phyloP scores from a whole-genome alignment of 2,888 invertebrate species.

The Perizoma flavofasciatum region DNA sequence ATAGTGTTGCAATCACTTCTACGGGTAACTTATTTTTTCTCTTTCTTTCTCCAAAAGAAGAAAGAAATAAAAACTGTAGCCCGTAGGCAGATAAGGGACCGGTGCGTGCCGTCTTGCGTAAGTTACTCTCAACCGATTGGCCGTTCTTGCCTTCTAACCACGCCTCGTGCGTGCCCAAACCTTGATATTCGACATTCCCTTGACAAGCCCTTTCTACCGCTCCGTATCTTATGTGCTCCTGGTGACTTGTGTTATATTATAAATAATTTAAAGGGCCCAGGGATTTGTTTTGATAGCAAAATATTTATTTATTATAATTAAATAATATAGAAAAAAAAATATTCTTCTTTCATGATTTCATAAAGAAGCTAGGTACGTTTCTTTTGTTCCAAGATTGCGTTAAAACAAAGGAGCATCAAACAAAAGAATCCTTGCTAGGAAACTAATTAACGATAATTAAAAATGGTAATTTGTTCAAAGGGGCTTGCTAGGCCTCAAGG shows the following conservation, averaged over 20 bases:
- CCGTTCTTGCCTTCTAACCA: conserved; percentile 54
- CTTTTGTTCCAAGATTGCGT: conserved; percentile 12
- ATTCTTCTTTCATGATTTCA: too few relatives aligned
- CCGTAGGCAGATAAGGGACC: conserved; percentile 47
- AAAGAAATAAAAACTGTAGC: conserved; percentile 37
- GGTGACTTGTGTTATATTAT: conserved; percentile 83
- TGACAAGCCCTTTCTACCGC: conserved; percentile 72
- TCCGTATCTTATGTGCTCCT: conserved; percentile 67
- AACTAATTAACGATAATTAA: conserved; percentile 63
- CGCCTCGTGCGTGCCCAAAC: conserved; percentile 80
- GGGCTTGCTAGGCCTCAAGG: conserved; percentile 49
- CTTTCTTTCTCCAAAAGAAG: conserved; percentile 36
- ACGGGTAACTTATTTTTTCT: conserved; percentile 32
- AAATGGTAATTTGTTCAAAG: conserved; percentile 49
- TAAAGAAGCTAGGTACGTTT: background rate
- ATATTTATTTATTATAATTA: conserved; percentile 34
- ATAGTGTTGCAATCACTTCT: conserved; percentile 23
- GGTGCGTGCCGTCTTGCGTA: conserved; percentile 75
- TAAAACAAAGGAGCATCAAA: conserved; percentile 30
- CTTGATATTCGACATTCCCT: conserved; percentile 76
- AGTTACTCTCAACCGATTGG: conserved; percentile 66
- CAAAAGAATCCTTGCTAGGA: conserved; percentile 11
- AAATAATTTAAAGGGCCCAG: conserved; percentile 83
- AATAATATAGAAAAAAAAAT: background rate
- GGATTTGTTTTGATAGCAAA: conserved; percentile 59